Conservation (phyloP, 2,113 vertebrate species). For the Dasyurus viverrinus region DNA sequence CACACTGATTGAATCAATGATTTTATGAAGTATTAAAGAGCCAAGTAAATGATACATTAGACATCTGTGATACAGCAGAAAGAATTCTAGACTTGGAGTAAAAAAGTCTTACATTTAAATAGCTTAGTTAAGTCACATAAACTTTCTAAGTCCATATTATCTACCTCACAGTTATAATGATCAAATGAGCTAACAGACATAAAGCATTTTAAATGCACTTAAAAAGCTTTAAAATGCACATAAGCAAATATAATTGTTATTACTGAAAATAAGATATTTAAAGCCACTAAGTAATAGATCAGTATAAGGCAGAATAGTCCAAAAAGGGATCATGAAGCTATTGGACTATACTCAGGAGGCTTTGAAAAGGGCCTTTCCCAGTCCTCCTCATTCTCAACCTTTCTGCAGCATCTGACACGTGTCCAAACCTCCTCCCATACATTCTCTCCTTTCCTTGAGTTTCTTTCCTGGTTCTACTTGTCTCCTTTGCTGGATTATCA, state of each 20-base stretch:
- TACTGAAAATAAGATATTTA: not conserved
- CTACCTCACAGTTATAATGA: not conserved
- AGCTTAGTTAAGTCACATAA: not conserved
- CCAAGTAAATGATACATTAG: too few species aligned
- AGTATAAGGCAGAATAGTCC: not conserved
- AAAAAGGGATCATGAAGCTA: not conserved
- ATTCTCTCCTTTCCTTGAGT: not conserved
- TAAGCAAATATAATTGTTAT: not conserved
- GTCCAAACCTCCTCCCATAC: not conserved
- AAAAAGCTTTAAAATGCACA: not conserved
- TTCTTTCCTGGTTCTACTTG: not conserved
- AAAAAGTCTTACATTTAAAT: not conserved
- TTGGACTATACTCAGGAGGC: not conserved
- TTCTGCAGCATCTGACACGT: not conserved
- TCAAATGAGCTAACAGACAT: too few species aligned
- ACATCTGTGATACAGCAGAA: not conserved
- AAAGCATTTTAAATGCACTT: too few species aligned
- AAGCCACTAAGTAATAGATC: not conserved
- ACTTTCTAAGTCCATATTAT: not conserved
- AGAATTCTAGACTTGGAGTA: not conserved
- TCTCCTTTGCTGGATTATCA: not conserved
- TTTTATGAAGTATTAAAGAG: not conserved
- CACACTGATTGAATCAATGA: not conserved
- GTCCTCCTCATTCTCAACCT: not conserved
- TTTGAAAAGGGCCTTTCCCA: not conserved